phyloP scores from a whole-genome alignment of 2,888 invertebrate genomes.

The Timandra comae region DNA sequence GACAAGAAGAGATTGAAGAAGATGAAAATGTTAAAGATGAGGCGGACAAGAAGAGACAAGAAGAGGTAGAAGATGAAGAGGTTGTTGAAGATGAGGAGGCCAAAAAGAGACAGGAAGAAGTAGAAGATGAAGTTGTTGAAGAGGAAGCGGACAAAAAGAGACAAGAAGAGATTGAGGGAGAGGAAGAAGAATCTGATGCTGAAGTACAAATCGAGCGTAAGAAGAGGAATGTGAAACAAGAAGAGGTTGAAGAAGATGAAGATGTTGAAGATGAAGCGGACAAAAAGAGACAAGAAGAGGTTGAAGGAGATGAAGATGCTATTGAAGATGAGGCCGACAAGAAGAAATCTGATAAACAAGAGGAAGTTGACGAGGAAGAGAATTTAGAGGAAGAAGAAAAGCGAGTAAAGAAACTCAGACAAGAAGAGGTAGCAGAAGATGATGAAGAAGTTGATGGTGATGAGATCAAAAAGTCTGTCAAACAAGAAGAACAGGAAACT shows the following conservation, averaged over 20 bases:
- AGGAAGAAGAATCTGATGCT: conserved; percentile 3
- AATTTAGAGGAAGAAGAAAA: not conserved
- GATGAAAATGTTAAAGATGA: conserved; percentile 5
- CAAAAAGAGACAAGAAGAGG: no score
- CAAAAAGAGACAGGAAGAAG: no score
- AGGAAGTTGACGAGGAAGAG: conserved; percentile 5
- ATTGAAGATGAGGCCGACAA: conserved; percentile 3
- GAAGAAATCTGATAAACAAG: not conserved
- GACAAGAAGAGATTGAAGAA: conserved; percentile 3
- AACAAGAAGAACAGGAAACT: conserved; percentile 4
- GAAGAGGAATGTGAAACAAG: conserved; percentile 6
- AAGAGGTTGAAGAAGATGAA: conserved; percentile 5
- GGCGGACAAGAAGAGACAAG: conserved; percentile 1
- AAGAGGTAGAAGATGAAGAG: conserved; percentile 3
- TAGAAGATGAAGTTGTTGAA: conserved; percentile 2
- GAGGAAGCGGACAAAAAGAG: conserved; percentile 1
- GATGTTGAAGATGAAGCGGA: no score
- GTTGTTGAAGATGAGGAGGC: no score
- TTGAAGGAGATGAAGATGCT: conserved; percentile 3
- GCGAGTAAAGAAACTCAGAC: conserved; percentile 2
- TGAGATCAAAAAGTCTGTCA: not conserved
- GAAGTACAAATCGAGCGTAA: conserved; percentile 5
- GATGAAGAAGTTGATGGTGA: not conserved
- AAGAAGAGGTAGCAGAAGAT: conserved; percentile 7
- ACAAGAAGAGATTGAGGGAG: not conserved